phyloP scores from a whole-genome alignment of 2,113 vertebrate species.

The Atrichornis clamosus region DNA sequence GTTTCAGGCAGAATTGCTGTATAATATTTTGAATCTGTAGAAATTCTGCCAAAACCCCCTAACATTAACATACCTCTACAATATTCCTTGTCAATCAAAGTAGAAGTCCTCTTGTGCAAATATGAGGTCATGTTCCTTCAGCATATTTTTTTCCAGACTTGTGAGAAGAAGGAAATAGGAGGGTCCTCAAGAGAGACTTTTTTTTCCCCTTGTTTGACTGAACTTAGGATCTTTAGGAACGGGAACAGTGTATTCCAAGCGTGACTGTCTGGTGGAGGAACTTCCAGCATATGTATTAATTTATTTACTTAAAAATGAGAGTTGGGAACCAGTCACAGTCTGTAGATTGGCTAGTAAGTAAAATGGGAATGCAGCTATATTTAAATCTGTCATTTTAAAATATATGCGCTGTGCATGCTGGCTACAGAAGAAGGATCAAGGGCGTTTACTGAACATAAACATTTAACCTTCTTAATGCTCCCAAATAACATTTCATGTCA shows the following conservation, averaged over 20 bases:
- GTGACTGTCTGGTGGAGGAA: background rate
- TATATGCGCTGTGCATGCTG: background rate
- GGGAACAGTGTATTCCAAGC: background rate
- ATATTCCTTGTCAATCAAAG: background rate
- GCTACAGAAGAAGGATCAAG: background rate
- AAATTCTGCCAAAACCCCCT: background rate
- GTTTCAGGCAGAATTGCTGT: background rate
- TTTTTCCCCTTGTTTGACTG: background rate
- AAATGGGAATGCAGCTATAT: conserved; percentile 2
- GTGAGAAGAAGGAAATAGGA: background rate
- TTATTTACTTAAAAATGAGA: background rate
- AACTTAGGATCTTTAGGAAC: background rate
- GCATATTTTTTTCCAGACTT: background rate
- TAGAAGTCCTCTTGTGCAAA: background rate
- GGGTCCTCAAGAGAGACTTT: background rate
- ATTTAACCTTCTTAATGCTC: background rate
- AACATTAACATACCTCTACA: background rate
- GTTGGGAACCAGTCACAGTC: background rate
- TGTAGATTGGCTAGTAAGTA: background rate
- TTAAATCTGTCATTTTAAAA: background rate
- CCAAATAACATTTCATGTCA: background rate
- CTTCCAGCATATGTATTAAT: background rate
- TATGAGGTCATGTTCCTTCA: background rate
- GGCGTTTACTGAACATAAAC: background rate
- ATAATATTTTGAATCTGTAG: background rate